Base-by-base conservation (phyloP, 1,140 invertebrate species). In the Zophobas morio region DNA sequence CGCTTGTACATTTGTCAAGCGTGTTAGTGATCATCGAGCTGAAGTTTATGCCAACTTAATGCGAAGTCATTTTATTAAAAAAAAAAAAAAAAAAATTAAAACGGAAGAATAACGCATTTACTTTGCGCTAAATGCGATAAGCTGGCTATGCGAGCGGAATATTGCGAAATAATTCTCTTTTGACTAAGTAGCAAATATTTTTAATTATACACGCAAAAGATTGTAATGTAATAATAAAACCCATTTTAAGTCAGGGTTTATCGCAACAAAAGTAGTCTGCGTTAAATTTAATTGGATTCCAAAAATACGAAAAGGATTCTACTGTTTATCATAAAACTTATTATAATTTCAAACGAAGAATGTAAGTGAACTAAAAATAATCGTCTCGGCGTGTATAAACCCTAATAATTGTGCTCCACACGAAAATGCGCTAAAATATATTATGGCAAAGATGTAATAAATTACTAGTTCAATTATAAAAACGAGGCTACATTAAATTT, bases 401-500 rank as follows among this genome's bases (percentile, higher is more conserved):
- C 20, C 20, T 20, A 63, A 36, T 63, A 63, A 63, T 63, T 63
- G 57, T 63, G 60, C 33, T 66, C 6, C 39, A 66, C 60, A 66
- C 60, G 60, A 66, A 66, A 42, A 42, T 66, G 37, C 39, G 60
- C 39, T 66, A 66, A 66, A 66, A 66, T 66, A 66, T 66, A 66
- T 66, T 66, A 66, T 42, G 39, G 60, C 60, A 20, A 66, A 40
- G 39, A 20, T 42, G 60, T 66, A 66, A 66, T 66, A 66, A 66
- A 66, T 66, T 46, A 66, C 60, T 5, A 36, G 60, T 66, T 66
- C 60, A 66, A 66, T 66, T 66, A 66, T 66, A 66, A 66, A 66
- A 66, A 66, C 60, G 60, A 66, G 60, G 60, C 39, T 66, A 66
- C 60, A 66, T 66, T 66, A 66, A 66, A 66, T 66, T 66, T 66